phyloP scores from a whole-genome alignment of 1,140 invertebrate species.

The Drosophila subobscura region DNA sequence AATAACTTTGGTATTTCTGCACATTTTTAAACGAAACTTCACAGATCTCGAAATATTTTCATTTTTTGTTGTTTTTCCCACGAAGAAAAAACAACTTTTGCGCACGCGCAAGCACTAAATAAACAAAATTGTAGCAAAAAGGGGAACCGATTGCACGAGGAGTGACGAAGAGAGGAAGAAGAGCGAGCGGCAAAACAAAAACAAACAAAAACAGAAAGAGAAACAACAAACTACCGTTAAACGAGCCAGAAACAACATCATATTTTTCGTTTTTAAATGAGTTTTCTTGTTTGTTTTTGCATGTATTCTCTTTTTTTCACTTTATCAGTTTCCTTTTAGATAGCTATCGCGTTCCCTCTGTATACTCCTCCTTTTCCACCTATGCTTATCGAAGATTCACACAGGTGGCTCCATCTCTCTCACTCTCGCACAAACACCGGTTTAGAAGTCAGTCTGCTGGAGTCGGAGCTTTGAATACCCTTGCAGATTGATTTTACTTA shows the following conservation, averaged over 20 bases:
- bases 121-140: slow-evolving; percentile 24
- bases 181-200: slow-evolving; percentile 15
- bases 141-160: neutral
- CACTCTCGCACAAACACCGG: slow-evolving; percentile 63
- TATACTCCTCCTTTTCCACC: neutral
- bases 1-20: too few species aligned
- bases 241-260: slow-evolving; percentile 1
- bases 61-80: slow-evolving; percentile 30
- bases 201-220: slow-evolving; percentile 13
- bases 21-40: too few species aligned
- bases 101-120: slow-evolving; percentile 55
- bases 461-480: slow-evolving; percentile 30
- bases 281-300: slow-evolving; percentile 68
- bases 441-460: slow-evolving; percentile 9
- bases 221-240: slow-evolving; percentile 69
- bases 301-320: slow-evolving; percentile 48
- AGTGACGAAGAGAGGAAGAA: slow-evolving; percentile 11
- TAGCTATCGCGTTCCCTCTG: slow-evolving; percentile 2
- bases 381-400: slow-evolving; percentile 37
- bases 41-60: neutral
- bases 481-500: too few species aligned
- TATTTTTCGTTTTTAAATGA: slow-evolving; percentile 57
- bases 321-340: slow-evolving; percentile 56
- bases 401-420: slow-evolving; percentile 31
- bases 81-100: slow-evolving; percentile 31